Percentiles rank a stretch among this genome's conserved stretches.
These are phyloP conservation scores for Cavia porcellus DNA, from an alignment of 2,113 vertebrate genomes.

Conservation along the genomic window DNA sequence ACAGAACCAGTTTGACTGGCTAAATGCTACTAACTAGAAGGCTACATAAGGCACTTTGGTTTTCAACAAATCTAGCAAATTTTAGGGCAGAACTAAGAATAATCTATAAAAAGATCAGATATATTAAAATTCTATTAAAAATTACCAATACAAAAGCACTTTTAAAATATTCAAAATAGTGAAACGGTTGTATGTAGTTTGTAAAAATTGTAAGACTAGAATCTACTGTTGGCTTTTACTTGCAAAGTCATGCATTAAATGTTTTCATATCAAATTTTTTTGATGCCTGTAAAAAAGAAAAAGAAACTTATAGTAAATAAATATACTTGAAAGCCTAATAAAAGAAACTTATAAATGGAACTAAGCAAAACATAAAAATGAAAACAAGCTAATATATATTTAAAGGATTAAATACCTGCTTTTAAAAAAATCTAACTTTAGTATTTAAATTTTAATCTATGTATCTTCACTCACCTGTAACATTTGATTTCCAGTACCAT, in stretches of 20 bases:
- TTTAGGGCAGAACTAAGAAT: conserved; percentile 47
- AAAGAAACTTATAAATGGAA: conserved; percentile 66
- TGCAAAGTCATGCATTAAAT: conserved; percentile 81
- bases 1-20: not conserved
- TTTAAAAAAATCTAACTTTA: conserved; percentile 3
- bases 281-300: conserved; percentile 79
- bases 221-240: conserved; percentile 74
- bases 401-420: conserved; percentile 20
- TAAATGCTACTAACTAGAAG: conserved; percentile 44
- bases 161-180: conserved; percentile 74
- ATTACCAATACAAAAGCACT: conserved; percentile 64
- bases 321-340: conserved; percentile 70
- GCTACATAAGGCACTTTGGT: not conserved
- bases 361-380: conserved; percentile 51
- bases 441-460: conserved; percentile 48
- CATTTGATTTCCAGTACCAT: conserved; percentile 97
- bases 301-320: conserved; percentile 74
- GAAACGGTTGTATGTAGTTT: conserved; percentile 66
- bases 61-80: conserved; percentile 49
- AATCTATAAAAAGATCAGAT: conserved; percentile 61
- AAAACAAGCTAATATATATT: conserved; percentile 47
- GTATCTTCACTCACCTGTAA: conserved; percentile 94
- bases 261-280: conserved; percentile 80
- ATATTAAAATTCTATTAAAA: conserved; percentile 64
- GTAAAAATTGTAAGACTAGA: conserved; percentile 71